A percentile compares a stretch with the other conserved stretches of the same genome.
Evolutionary conservation across 1,140 invertebrate species (phyloP).

Genomic region (Heliconius congener): DNA sequence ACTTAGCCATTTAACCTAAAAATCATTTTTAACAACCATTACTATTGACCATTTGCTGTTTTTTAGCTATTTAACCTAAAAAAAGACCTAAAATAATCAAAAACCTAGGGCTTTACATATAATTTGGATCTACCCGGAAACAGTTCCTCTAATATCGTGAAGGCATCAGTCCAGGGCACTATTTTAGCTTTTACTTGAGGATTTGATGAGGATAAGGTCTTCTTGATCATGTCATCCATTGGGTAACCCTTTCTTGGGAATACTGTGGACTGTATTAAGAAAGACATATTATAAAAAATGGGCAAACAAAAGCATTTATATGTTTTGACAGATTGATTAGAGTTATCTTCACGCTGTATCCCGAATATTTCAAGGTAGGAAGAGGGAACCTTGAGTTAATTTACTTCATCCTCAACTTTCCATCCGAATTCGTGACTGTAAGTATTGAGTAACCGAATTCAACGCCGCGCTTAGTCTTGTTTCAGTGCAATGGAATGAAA

Average conservation of each 20-base stretch:
- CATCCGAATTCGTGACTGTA: neutral
- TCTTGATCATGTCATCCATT: conserved; percentile 60
- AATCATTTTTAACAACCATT: neutral
- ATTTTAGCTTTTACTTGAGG: conserved; percentile 61
- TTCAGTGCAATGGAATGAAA: neutral
- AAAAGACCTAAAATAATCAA: neutral
- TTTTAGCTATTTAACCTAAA: neutral
- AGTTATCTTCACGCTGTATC: neutral
- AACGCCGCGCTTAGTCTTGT: neutral
- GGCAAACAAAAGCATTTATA: too few relatives aligned
- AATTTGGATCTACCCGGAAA: conserved; percentile 42
- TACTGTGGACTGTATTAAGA: conserved; percentile 52
- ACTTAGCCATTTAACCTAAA: neutral
- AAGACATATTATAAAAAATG: too few relatives aligned
- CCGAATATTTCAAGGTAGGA: neutral
- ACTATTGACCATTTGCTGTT: too few relatives aligned
- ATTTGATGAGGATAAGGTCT: conserved; percentile 48
- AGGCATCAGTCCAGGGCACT: conserved; percentile 61
- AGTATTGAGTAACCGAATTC: neutral
- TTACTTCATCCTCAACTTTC: neutral
- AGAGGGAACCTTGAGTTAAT: neutral
- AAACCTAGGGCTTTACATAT: neutral
- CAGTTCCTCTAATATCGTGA: conserved; percentile 53
- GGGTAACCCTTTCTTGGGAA: conserved; percentile 67
- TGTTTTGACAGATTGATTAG: too few relatives aligned